These are phyloP conservation scores for Lagopus leucura DNA, from an alignment of 2,113 vertebrate genomes.

Conservation along the genomic window DNA sequence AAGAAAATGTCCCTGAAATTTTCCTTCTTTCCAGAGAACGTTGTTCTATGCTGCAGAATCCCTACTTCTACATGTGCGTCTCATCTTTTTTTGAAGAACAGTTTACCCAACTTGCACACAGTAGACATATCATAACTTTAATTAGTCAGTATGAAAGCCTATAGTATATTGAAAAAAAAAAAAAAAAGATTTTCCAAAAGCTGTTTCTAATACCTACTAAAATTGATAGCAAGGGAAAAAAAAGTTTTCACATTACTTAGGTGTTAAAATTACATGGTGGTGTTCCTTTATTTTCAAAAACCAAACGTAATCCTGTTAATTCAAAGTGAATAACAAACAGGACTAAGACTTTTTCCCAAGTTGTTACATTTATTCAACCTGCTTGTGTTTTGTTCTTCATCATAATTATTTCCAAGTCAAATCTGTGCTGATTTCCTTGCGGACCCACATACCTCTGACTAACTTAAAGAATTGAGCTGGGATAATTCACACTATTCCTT, in stretches of 20 bases:
- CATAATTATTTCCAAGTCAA: conserved; percentile 98
- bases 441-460: conserved; percentile 91
- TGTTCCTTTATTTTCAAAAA: conserved; percentile 85
- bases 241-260: conserved; percentile 82
- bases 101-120: neutral
- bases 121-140: neutral
- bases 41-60: neutral
- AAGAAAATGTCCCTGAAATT: neutral
- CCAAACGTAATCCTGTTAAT: conserved; percentile 94
- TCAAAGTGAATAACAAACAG: conserved; percentile 97
- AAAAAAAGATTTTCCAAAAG: conserved; percentile 29
- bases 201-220: conserved; percentile 70
- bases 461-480: conserved; percentile 93
- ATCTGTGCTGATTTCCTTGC: conserved; percentile 93
- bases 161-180: conserved; percentile 9
- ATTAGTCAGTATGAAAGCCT: conserved; percentile 10
- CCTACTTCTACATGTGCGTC: neutral
- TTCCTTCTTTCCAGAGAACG: neutral
- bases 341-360: conserved; percentile 90
- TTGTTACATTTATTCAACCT: conserved; percentile 94
- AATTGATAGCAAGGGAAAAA: conserved; percentile 77
- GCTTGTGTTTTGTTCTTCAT: conserved; percentile 95
- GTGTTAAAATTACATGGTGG: conserved; percentile 82
- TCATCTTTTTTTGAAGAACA: neutral
- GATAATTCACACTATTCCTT: conserved; percentile 91